Base-by-base conservation (phyloP, 2,797 vertebrate genomes). In the Dryobates pubescens region DNA sequence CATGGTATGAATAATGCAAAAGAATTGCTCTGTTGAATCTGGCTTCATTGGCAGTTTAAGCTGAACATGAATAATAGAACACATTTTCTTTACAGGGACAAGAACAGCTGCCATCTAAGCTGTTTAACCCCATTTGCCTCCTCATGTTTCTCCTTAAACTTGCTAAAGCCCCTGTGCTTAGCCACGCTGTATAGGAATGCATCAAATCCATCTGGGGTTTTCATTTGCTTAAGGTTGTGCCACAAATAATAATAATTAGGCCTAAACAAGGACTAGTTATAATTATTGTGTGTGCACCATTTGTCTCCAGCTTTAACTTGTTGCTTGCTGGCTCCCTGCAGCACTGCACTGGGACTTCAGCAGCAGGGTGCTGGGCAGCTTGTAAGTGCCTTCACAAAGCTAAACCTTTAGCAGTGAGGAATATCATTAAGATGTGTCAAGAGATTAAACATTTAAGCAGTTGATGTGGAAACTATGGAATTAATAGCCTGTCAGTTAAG, bases 21-120 rank as follows among this genome's bases (percentile, higher is more conserved):
- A 91, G 74, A 93, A 88, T 70, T 82, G 76, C 76, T 94, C 91
- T 90, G 90, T 80, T 96, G 88, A 94, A 95, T 76, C 69, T 93
- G 89, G 61, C 80, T 92, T 81, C 92, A 71, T 90, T 96, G 88
- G 94, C 89, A 88, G 85, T 95, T 95, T 96, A 96, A 95, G 86
- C 59, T 82, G 71, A 90, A 94, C 87, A 96, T 97, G 91, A 96
- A 96, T 97, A 96, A 96, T 96, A 96, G 85, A 97, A 82, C 27
- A 72, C n/a, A 80, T 95, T 96, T 97, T 93, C 93, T 93, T 95
- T 95, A 88, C 90, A 90, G 90, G 65, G 94, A 94, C 87, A 84
- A 82, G 93, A 95, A 86, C 96, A 96, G 84, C 94, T 96, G 95
- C 80, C 45, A 88, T 91, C 69, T 84, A 93, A 94, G 87, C 91